Evolutionary conservation across 2,113 vertebrate genomes (phyloP), one percentile per base, ranked within the genome.

Genomic region (Dicrurus megarhynchus): DNA sequence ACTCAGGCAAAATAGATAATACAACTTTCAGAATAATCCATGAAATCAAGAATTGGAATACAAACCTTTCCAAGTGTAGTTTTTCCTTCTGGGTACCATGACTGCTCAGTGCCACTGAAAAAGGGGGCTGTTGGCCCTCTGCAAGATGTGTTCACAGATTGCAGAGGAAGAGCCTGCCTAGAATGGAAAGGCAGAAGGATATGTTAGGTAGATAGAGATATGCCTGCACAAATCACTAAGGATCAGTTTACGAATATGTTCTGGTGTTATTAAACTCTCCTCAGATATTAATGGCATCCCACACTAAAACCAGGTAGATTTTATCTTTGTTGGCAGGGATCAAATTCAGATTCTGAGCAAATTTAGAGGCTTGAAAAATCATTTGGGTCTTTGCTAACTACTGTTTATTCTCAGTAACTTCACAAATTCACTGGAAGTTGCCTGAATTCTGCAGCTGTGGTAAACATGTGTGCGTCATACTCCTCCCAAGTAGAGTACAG

Each of bases 1-100:
- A 87, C 57, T 94, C 61, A 69, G 53, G 49, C 82, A 76, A 64
- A 93, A 77, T 33, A 95, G 67, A 88, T 77, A 95, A 80, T 50
- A 69, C 24, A 53, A 87, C 16, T 78, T 87, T 68, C 33, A 81
- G 68, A 70, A 35, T 78, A 89, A 74, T 81, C 87, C 57, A 27
- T 74, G 75, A 87, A 88, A 76, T 77, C 59, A n/a, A 35, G 35
- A 79, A 90, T 17, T 61, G 33, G 41, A 96, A 93, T 57, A 80
- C 7, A 57, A 94, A 79, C 21, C n/a, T 79, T 87, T 79, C 26
- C 46, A 95, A 91, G 47, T 33, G 18, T 57, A 64, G 15, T 76
- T 82, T 94, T 90, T 44, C 52, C 32, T 84, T 87, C 69, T 84
- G 69, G 24, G 13, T 52, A 28, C 56, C 37, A 65, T 20, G n/a